Conservation (phyloP, 2,113 vertebrate species). For the Tachysurus fulvidraco region DNA sequence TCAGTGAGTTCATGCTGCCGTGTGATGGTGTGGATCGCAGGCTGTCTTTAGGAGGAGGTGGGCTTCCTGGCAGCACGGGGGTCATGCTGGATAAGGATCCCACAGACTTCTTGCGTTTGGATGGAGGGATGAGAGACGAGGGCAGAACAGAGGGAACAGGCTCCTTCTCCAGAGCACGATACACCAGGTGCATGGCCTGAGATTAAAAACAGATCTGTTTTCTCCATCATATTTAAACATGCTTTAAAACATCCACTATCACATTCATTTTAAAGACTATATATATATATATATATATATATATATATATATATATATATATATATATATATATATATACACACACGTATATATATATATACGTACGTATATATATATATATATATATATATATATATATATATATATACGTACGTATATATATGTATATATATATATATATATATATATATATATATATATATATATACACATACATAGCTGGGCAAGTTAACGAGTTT, state of each 20-base stretch:
- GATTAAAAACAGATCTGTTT: conserved; percentile 5
- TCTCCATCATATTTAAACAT: background rate
- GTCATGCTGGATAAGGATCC: conserved; percentile 75
- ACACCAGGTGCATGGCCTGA: conserved; percentile 98
- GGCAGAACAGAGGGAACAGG: conserved; percentile 88
- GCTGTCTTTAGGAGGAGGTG: conserved; percentile 88
- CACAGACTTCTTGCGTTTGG: conserved; percentile 90
- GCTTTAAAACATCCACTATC: background rate
- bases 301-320: too few relatives aligned
- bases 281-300: too few relatives aligned
- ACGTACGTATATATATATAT: too few relatives aligned
- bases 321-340: too few relatives aligned
- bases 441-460: too few relatives aligned
- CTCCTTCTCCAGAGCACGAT: conserved; percentile 96
- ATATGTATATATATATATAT: too few relatives aligned
- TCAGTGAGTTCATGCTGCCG: conserved; percentile 89
- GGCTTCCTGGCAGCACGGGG: conserved; percentile 87
- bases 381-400: too few relatives aligned
- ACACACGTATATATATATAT: too few relatives aligned
- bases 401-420: too few relatives aligned
- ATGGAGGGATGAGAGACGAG: conserved; percentile 84
- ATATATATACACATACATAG: too few relatives aligned
- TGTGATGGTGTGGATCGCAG: conserved; percentile 93
- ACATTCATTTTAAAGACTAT: background rate
- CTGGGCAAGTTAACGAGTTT: too few relatives aligned